These are phyloP conservation scores for Mustela lutreola DNA, from an alignment of 2,113 vertebrate species.

Conservation along the genomic window DNA sequence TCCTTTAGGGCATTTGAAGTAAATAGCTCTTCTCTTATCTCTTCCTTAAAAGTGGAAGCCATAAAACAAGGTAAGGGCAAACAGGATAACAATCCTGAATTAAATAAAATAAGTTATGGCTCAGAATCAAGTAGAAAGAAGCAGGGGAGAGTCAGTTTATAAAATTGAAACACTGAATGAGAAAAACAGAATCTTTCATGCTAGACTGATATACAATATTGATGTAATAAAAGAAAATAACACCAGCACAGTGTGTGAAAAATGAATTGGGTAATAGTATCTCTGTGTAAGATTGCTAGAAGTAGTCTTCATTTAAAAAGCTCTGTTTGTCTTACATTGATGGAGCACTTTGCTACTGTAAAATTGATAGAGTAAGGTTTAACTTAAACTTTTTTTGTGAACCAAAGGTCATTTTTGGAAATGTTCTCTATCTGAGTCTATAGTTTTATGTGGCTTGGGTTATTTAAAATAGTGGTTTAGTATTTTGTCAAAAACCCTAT, in stretches of 20 bases:
- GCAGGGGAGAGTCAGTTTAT: constrained; percentile 31
- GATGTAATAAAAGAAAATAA: constrained; percentile 84
- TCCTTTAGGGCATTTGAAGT: background rate
- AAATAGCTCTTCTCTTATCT: constrained; percentile 8
- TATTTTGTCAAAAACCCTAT: constrained; percentile 78
- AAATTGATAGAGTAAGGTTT: constrained; percentile 84
- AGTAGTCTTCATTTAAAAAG: constrained; percentile 84
- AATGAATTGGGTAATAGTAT: constrained; percentile 82
- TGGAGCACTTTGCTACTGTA: constrained; percentile 78
- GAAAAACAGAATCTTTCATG: constrained; percentile 75
- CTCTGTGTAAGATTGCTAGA: constrained; percentile 77
- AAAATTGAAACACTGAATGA: constrained; percentile 81
- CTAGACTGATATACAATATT: constrained; percentile 81
- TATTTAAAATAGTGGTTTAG: constrained; percentile 71
- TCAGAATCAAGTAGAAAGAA: constrained; percentile 30
- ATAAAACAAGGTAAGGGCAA: constrained; percentile 62
- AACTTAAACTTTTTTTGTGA: constrained; percentile 82
- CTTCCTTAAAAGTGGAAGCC: constrained; percentile 52
- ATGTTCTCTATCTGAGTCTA: constrained; percentile 75
- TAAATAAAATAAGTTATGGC: constrained; percentile 72
- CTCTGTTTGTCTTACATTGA: constrained; percentile 81
- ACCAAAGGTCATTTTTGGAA: constrained; percentile 80
- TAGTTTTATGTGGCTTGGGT: constrained; percentile 73
- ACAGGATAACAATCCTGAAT: constrained; percentile 51
- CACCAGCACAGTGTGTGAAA: constrained; percentile 71